Evolutionary conservation across 1,140 invertebrate species (phyloP), one percentile per base, ranked within the genome.

Genomic region (Solen grandis): DNA sequence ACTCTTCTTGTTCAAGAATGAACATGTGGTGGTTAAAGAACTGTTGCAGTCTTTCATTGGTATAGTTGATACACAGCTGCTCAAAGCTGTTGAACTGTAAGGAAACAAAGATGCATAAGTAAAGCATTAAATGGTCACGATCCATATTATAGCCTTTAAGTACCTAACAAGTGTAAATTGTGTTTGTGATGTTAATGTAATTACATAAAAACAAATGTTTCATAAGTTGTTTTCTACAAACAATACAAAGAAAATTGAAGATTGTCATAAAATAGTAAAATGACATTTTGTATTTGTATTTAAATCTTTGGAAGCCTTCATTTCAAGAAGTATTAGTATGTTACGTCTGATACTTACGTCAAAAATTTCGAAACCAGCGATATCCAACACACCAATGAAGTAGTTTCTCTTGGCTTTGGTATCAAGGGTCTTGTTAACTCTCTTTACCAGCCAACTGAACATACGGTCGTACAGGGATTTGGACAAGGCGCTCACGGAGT

Each of bases 1-100:
- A 99, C 92, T 99, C 98, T 94, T 99, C 98, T 96, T 99, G 98
- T 94, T 99, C 98, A 92, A 99, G 95, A 87, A 99, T 97, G 93
- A 99, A 99, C 98, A 99, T 99, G 94, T 99, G 98, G 93, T 99
- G 98, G 94, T 99, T 99, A 97, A 99, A 99, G 95, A 99, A 99
- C 94, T 99, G 98, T 94, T 99, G 98, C 88, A 99, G 95, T 94
- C 99, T 98, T 95, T 99, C 98, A 94, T 99, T 99, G 93, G 98
- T 99, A 94, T 99, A 99, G 95, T 99, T 99, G 95, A 99, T 99
- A 94, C 98, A 99, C 92, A 99, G 95, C 94, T 99, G 98, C 94
- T 99, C 98, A 95, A 99, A 99, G 93, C 97, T 96, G 95, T 99
- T 99, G 95, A 94, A 98, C 97, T 98, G 94, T 92, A 94, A 86